Base-by-base conservation (phyloP, 2,797 vertebrate species). In the Phoebastria nigripes region DNA sequence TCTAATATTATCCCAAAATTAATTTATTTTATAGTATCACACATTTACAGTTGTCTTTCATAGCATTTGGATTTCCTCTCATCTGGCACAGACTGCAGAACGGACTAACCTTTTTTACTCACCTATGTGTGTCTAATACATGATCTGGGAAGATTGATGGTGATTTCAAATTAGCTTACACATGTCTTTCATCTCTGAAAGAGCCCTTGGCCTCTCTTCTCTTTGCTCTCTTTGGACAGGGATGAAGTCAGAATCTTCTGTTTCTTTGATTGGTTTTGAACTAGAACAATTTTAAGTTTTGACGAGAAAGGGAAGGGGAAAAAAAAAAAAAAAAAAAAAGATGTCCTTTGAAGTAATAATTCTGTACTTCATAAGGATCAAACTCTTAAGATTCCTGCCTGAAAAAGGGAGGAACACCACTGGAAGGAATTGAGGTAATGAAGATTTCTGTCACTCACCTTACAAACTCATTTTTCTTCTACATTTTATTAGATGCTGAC, bases 391-490 rank as follows among this genome's bases (percentile, higher is more conserved):
- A 70, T 80, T 89, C 39, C 52, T 94, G 49, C 56, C 74, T 84
- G 54, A 82, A 84, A 94, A 76, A 81, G 77, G 85, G 80, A 95
- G 62, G 82, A 94, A 67, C 77, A 90, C 49, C 29, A 72, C 41
- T 62, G 82, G 85, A 95, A 96, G 86, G 61, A 93, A 71, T 12
- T 26, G 65, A 89, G 54, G 85, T 85, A 95, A 96, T 90, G 87
- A 96, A 89, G 56, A 71, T 93, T 94, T 91, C 96, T 96, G 94
- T 94, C 96, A 97, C 56, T 90, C 91, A 94, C 41, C 74, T 87
- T 72, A 63, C 81, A 90, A 90, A 89, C 62, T 92, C 63, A 86
- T 93, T 95, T 95, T 96, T 94, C 67, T 90, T 88, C 72, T 55
- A 72, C 87, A 39, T 88, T 86, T 91, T 95, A 93, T 96, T 92